These are phyloP conservation scores for Zaprionus tsacasi DNA, from an alignment of 1,140 invertebrate species.

Conservation along the genomic window DNA sequence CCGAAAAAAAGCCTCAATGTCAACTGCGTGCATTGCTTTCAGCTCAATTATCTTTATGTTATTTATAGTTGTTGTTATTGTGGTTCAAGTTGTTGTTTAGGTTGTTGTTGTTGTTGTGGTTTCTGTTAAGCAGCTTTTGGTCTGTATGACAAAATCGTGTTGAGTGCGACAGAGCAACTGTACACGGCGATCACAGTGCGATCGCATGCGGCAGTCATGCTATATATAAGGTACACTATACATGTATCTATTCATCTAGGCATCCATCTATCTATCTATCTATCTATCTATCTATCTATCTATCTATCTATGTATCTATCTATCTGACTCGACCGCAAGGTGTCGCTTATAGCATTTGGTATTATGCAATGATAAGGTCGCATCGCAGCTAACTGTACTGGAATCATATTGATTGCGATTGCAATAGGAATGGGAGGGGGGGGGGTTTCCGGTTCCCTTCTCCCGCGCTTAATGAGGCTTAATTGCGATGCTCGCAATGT, in stretches of 20 bases:
- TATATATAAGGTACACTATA: neutral
- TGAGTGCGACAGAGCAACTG: conserved; percentile 11
- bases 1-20: conserved; percentile 55
- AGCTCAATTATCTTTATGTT: conserved; percentile 54
- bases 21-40: conserved; percentile 64
- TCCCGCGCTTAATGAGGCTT: neutral
- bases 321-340: conserved; percentile 54
- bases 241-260: neutral
- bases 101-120: conserved; percentile 25
- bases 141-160: conserved; percentile 42
- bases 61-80: conserved; percentile 14
- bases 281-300: neutral
- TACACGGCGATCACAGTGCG: neutral
- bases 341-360: conserved; percentile 8
- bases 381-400: neutral
- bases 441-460: conserved; percentile 8
- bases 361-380: conserved; percentile 24
- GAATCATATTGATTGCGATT: conserved; percentile 1
- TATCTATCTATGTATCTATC: conserved; percentile 2
- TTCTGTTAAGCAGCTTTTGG: conserved; percentile 64
- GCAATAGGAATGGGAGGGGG: neutral
- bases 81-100: conserved; percentile 10
- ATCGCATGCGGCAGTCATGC: conserved; percentile 25
- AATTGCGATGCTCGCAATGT: conserved; percentile 13
- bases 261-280: neutral